phyloP scores from a whole-genome alignment of 2,888 invertebrate species.

The Tineola bisselliella region DNA sequence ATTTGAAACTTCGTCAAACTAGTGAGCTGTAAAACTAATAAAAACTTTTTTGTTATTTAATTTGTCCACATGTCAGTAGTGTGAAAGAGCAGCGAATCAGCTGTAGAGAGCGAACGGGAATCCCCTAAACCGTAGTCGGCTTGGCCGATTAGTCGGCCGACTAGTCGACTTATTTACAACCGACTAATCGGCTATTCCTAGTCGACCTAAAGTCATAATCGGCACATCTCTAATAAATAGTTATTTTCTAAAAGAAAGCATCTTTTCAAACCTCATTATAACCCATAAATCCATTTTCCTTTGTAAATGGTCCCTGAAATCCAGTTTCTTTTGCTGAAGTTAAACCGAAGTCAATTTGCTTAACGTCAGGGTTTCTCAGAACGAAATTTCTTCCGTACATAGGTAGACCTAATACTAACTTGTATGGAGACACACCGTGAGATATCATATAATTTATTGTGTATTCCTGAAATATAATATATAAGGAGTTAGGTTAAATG shows the following conservation, averaged over 20 bases:
- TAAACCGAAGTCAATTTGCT: conserved; percentile 57
- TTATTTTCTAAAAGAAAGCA: neutral
- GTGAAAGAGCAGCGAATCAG: no score
- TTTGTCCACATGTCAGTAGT: no score
- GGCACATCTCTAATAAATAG: conserved; percentile 70
- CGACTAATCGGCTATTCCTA: no score
- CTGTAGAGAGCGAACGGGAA: no score
- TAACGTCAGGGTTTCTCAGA: conserved; percentile 45
- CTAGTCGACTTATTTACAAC: no score
- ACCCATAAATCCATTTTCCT: conserved; percentile 85
- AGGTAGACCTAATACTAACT: conserved; percentile 83
- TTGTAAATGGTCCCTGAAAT: conserved; percentile 81
- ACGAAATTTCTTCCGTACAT: conserved; percentile 85
- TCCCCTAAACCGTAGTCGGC: no score
- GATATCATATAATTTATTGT: conserved; percentile 79
- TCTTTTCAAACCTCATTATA: conserved; percentile 87
- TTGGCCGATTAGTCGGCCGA: no score
- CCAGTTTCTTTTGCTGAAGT: conserved; percentile 67
- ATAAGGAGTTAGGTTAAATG: no score
- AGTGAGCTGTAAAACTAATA: no score
- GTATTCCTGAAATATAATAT: conserved; percentile 73
- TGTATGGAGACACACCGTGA: conserved; percentile 77
- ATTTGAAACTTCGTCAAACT: no score
- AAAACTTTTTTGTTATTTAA: no score
- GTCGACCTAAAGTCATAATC: no score